Evolutionary conservation across 2,888 invertebrate species (phyloP), one percentile per base, ranked within the genome.

Genomic region (Sthenelais limicola): DNA sequence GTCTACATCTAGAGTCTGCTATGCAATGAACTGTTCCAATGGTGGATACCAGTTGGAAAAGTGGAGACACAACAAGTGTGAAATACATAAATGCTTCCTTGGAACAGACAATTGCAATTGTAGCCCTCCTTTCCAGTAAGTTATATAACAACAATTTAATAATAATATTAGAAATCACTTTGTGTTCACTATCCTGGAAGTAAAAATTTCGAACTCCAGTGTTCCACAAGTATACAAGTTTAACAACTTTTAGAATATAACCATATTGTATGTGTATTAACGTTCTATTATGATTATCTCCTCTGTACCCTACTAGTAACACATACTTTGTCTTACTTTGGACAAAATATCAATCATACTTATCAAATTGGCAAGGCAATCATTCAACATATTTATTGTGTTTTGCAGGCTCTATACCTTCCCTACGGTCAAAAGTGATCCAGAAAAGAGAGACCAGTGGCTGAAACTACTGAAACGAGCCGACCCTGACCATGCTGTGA

Each of bases 1-100:
- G 52, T 52, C 52, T n/a, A 52, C 52, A 15, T 15, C 24, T 4
- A 2, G 3, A 3, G 3, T 15, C 3, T 52, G 52, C 12, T 52
- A 24, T 52, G 52, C 52, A 52, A 12, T 52, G 15, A 30, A 15
- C 52, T 52, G 52, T 24, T 15, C 52, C 12, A 52, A 52, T 52
- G 26, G 52, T 3, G 52, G 52, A 3, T 24, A 52, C n/a, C 3
- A 30, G 24, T 24, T 5, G 3, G 3, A 3, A 3, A 12, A 3
- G 3, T 52, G 52, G 52, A 28, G 15, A 15, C 5, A 52, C 2
- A 15, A 24, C 3, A 24, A n/a, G 3, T 52, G 52, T 24, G 12
- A 52, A 3, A 3, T 52, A 24, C 52, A 52, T 52, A 30, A 12
- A 2, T 52, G 52, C 26, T 28, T n/a, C 3, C 52, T 3, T 52